phyloP scores from a whole-genome alignment of 1,140 invertebrate species.

The Bilobella aurantiaca region DNA sequence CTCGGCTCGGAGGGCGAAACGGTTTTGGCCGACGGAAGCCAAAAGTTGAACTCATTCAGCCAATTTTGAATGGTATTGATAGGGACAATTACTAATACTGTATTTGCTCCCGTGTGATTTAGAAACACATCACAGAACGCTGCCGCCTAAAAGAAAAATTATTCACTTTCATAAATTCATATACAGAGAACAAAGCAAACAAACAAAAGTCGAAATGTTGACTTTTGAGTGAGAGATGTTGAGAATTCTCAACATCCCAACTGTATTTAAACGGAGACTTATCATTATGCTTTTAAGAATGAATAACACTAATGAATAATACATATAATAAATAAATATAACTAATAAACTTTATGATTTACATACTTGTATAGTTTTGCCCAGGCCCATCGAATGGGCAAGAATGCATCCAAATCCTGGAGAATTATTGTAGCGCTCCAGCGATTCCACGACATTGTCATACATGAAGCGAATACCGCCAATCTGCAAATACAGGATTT shows the following conservation, averaged over 20 bases:
- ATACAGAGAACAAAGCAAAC: neutral
- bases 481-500: slow-evolving; percentile 64
- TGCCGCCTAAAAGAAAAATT: slow-evolving; percentile 49
- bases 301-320: too few species aligned
- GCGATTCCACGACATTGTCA: slow-evolving; percentile 90
- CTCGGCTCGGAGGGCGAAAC: neutral
- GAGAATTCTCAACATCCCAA: too few species aligned
- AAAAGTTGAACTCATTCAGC: slow-evolving; percentile 94
- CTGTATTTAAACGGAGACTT: too few species aligned
- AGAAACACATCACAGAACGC: slow-evolving; percentile 94
- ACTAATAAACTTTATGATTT: too few species aligned
- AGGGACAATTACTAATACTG: slow-evolving; percentile 91
- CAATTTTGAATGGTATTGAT: slow-evolving; percentile 99
- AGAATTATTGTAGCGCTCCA: slow-evolving; percentile 74
- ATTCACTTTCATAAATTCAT: neutral
- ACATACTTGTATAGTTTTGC: slow-evolving; percentile 97
- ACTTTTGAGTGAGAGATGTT: too few species aligned
- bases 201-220: neutral
- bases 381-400: slow-evolving; percentile 97
- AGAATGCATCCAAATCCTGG: slow-evolving; percentile 93
- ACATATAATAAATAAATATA: too few species aligned
- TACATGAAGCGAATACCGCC: slow-evolving; percentile 91
- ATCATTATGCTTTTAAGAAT: too few species aligned
- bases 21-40: slow-evolving; percentile 53
- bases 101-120: slow-evolving; percentile 73